Evolutionary conservation across 2,888 invertebrate genomes (phyloP).

Genomic region (Nephrotoma flavescens): DNA sequence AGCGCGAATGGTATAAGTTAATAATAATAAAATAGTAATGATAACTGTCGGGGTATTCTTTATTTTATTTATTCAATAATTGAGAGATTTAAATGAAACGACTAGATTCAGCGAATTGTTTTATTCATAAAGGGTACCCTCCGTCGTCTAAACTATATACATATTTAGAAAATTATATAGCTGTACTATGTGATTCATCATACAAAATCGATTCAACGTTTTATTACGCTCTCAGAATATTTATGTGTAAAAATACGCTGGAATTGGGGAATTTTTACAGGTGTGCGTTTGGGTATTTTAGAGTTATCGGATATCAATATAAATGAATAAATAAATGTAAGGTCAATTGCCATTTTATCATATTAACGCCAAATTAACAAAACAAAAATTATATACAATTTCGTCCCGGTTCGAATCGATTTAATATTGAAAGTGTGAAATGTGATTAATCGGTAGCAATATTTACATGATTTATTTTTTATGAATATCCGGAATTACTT

Average conservation of each 20-base stretch:
- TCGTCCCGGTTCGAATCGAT: not conserved
- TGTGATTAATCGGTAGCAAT: not conserved
- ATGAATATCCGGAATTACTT: not conserved
- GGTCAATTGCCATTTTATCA: not conserved
- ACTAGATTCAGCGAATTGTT: not conserved
- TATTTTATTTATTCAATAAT: not conserved
- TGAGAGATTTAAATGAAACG: not conserved
- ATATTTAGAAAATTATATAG: not conserved
- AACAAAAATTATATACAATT: not conserved
- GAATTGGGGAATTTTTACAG: not conserved
- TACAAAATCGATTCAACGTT: not conserved
- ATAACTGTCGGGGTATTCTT: not conserved
- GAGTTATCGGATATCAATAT: not conserved
- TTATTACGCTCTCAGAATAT: not conserved
- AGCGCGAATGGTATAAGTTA: not conserved
- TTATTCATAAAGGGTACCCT: not conserved
- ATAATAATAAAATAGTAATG: not conserved
- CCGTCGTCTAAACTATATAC: not conserved
- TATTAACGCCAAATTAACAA: not conserved
- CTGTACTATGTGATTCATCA: not conserved
- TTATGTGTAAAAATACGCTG: not conserved
- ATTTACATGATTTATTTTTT: not conserved
- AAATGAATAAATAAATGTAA: not conserved
- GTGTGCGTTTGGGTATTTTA: not conserved
- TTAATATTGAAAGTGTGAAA: not conserved